Percentiles rank a stretch among this genome's conserved stretches.
Conservation (phyloP, 2,113 vertebrate genomes). For the Nycticryphes semicollaris region DNA sequence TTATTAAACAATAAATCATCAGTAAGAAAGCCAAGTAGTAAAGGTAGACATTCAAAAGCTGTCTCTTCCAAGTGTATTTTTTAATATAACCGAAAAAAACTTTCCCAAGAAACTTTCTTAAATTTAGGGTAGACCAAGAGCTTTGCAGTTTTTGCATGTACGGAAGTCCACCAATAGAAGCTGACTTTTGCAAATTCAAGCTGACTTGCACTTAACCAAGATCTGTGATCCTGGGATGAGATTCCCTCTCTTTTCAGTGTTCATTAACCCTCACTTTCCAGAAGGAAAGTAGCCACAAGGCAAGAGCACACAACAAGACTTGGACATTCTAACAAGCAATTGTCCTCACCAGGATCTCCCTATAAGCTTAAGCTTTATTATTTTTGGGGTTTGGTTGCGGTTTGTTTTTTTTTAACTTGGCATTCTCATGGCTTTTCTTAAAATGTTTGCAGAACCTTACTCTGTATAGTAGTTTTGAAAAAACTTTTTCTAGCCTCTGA, state of each 20-base stretch:
- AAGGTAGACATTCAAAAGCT: neutral
- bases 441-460: neutral
- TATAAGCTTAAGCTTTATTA: too few species aligned
- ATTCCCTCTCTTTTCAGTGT: neutral
- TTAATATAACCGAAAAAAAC: neutral
- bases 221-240: neutral
- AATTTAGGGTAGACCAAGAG: neutral
- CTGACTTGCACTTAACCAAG: neutral
- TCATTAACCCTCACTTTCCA: neutral
- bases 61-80: neutral
- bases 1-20: conserved; percentile 29
- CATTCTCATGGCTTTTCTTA: neutral
- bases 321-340: neutral
- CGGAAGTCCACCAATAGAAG: neutral
- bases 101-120: neutral
- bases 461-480: neutral
- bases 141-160: neutral
- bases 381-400: too few species aligned
- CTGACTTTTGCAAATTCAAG: neutral
- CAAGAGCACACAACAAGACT: neutral
- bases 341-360: neutral
- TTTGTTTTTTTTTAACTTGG: neutral
- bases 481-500: neutral
- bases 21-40: neutral
- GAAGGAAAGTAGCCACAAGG: neutral